These are phyloP conservation scores for Sphinx pinastri DNA, from an alignment of 2,888 invertebrate species.

Conservation along the genomic window DNA sequence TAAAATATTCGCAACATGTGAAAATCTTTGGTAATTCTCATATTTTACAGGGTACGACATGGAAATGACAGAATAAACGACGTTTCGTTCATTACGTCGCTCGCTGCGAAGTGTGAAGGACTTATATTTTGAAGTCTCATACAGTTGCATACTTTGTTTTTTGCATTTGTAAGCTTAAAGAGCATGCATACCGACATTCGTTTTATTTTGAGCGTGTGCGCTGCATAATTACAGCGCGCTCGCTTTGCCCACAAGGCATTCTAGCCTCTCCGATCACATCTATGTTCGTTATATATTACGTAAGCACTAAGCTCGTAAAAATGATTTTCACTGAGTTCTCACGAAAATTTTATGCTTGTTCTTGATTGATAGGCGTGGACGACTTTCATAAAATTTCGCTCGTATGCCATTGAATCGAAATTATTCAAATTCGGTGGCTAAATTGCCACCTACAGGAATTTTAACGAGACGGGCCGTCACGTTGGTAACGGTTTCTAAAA, in stretches of 20 bases:
- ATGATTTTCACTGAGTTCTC: slow-evolving; percentile 47
- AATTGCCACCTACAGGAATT: slow-evolving; percentile 47
- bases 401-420: slow-evolving; percentile 38
- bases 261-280: slow-evolving; percentile 28
- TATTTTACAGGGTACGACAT: neutral
- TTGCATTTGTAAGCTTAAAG: slow-evolving; percentile 23
- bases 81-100: neutral
- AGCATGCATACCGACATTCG: slow-evolving; percentile 20
- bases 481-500: slow-evolving; percentile 48
- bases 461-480: slow-evolving; percentile 55
- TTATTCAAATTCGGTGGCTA: slow-evolving; percentile 37
- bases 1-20: neutral
- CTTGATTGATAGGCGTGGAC: slow-evolving; percentile 50
- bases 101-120: neutral
- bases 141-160: slow-evolving; percentile 23
- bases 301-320: slow-evolving; percentile 43
- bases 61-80: neutral
- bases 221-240: slow-evolving; percentile 20
- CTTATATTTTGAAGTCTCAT: slow-evolving; percentile 10
- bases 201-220: slow-evolving; percentile 25
- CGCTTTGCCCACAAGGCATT: slow-evolving; percentile 23
- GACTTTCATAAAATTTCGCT: slow-evolving; percentile 54
- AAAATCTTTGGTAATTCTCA: too few relatives aligned
- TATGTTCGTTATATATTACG: slow-evolving; percentile 40
- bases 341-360: slow-evolving; percentile 49